These are phyloP conservation scores for Paramormyrops hopkinsi DNA, from an alignment of 2,797 vertebrate genomes.

Conservation along the genomic window DNA sequence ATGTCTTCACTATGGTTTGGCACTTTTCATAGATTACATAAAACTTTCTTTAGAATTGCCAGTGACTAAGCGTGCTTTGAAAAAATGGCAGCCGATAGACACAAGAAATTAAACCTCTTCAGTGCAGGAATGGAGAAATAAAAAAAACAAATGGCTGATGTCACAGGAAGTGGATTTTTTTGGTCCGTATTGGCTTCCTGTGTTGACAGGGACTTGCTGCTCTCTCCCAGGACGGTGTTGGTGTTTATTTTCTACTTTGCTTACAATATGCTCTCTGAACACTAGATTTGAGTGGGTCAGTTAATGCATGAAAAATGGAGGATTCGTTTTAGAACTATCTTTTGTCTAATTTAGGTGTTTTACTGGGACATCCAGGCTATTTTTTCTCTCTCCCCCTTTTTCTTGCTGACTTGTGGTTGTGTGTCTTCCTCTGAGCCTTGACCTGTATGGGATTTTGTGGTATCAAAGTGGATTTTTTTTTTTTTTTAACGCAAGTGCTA, in stretches of 20 bases:
- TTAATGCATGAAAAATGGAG: slow-evolving; percentile 15
- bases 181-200: neutral
- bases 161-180: neutral
- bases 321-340: neutral
- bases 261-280: neutral
- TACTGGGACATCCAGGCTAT: neutral
- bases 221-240: neutral
- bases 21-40: neutral
- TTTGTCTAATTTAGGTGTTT: neutral
- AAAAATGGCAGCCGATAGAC: neutral
- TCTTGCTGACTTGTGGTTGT: neutral
- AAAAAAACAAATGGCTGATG: neutral
- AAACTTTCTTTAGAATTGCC: neutral
- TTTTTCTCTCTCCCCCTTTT: neutral
- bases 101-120: neutral
- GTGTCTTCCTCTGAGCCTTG: neutral
- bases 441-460: neutral
- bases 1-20: neutral
- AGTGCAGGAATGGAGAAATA: neutral
- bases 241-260: neutral
- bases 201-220: neutral
- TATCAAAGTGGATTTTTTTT: neutral
- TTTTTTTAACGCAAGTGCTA: neutral
- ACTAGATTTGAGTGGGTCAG: neutral
- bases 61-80: neutral